phyloP scores from a whole-genome alignment of 2,797 vertebrate genomes.

The Gymnocypris eckloni region DNA sequence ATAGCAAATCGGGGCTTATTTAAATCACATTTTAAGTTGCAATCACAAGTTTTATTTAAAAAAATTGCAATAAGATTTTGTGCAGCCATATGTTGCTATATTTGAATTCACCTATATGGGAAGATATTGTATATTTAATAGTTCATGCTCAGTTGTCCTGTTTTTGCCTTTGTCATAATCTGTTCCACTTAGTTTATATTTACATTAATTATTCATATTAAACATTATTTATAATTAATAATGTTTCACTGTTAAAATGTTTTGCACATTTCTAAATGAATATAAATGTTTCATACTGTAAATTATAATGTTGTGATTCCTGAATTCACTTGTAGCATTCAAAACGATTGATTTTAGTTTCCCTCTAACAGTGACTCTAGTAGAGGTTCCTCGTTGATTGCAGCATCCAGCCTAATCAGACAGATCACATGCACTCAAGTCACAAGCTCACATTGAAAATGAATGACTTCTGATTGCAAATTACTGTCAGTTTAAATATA shows the following conservation, averaged over 20 bases:
- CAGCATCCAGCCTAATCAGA: constrained; percentile 1
- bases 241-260: neutral
- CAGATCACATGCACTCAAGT: neutral
- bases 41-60: neutral
- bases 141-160: too few relatives aligned
- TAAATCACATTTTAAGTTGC: neutral
- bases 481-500: neutral
- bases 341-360: neutral
- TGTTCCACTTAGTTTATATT: neutral
- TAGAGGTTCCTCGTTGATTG: neutral
- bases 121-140: too few relatives aligned
- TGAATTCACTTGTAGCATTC: neutral
- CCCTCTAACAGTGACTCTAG: neutral
- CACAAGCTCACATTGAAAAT: neutral
- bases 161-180: neutral
- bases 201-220: neutral
- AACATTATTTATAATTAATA: neutral
- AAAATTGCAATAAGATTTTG: neutral
- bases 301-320: neutral
- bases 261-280: neutral
- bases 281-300: neutral
- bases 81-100: neutral
- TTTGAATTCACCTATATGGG: neutral
- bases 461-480: neutral
- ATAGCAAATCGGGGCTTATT: neutral